Percentiles rank a stretch among this genome's conserved stretches.
Conservation (phyloP, 1,140 invertebrate species). For the Stegodyphus mimosarum region DNA sequence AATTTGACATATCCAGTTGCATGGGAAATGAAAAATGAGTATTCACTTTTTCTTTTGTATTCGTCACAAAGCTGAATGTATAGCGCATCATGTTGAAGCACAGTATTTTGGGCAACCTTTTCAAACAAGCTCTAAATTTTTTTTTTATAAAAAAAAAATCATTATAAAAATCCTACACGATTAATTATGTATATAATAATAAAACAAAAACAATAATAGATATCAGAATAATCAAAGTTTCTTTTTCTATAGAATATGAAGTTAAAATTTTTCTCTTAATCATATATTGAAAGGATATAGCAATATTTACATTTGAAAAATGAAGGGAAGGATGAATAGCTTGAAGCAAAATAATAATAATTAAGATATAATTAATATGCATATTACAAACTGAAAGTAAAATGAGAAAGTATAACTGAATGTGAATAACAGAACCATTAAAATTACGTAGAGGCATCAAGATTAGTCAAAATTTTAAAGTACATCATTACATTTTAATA, state of each 20-base stretch:
- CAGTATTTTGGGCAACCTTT: constrained; percentile 90
- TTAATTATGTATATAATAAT: neutral
- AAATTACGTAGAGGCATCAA: too few relatives aligned
- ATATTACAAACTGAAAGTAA: too few relatives aligned
- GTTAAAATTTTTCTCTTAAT: too few relatives aligned
- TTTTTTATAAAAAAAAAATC: constrained; percentile 62
- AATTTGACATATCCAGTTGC: constrained; percentile 91
- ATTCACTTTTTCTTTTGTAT: constrained; percentile 97
- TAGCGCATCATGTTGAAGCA: constrained; percentile 99
- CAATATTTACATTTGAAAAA: too few relatives aligned
- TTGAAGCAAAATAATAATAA: too few relatives aligned
- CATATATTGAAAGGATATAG: too few relatives aligned
- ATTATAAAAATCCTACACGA: neutral
- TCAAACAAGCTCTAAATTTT: constrained; percentile 85
- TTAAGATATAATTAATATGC: too few relatives aligned
- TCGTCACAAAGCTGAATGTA: constrained; percentile 97
- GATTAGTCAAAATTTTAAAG: too few relatives aligned
- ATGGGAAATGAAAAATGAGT: constrained; percentile 97
- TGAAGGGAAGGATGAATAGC: too few relatives aligned
- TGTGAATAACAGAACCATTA: too few relatives aligned
- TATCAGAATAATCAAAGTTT: neutral
- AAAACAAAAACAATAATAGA: neutral
- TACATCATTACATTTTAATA: too few relatives aligned
- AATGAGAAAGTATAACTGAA: too few relatives aligned
- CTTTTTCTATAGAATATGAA: neutral